Evolutionary conservation across 2,113 vertebrate species (phyloP), one percentile per base, ranked within the genome.

Genomic region (Emydocephalus ijimae): DNA sequence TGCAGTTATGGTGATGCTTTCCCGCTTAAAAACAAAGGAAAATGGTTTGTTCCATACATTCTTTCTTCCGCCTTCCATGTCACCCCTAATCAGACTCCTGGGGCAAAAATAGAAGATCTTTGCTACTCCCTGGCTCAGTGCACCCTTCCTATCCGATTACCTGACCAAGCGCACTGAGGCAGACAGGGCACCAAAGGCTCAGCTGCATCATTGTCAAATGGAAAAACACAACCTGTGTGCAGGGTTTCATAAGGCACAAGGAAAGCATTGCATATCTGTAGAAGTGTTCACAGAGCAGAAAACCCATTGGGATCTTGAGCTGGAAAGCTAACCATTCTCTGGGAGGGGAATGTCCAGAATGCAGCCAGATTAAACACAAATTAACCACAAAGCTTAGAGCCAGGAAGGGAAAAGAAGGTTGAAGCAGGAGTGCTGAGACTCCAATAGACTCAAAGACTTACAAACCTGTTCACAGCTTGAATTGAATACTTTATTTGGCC

Each of bases 111-210:
- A 90, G 92, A 94, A 86, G 92, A 50, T 88, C 89, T 95, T 88
- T 0, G 0, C 94, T 69, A 8, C 0, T 18, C 88, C 29, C 0
- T 54, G 91, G 95, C 48, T 93, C 9, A 59, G 3, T 95, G 95
- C 95, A 96, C 96, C 95, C 0, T 96, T 96, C 97, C 91, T 94
- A 93, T 96, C 93, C 94, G 93, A 97, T 97, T 96, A 96, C 94
- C 90, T 94, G 92, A 90, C 94, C 94, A 74, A 96, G 69, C 57
- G 95, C 94, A 94, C 95, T 94, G 94, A 94, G 90, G 74, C 45
- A 95, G 74, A 26, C 89, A 18, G 93, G 91, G 74, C 90, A 88
- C 89, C 88, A 90, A 93, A 93, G 93, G 89, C 89, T 29, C 96
- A 94, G 92, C 34, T 1, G 1, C 21, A 85, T 61, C 61, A 57